phyloP scores from a whole-genome alignment of 2,888 invertebrate genomes.

The Heliconius aoede region DNA sequence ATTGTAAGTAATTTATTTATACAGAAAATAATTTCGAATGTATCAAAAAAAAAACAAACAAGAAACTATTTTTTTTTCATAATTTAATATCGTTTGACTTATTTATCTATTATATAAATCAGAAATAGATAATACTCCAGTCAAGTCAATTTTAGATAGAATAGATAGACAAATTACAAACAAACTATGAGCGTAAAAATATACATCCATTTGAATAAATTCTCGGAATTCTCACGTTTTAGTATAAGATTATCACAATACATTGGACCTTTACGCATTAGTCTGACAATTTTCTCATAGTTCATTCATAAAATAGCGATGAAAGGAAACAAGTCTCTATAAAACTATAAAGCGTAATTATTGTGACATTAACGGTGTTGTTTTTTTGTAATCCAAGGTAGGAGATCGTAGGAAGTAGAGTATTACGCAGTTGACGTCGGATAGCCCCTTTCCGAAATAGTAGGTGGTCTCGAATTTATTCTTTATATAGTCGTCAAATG shows the following conservation, averaged over 20 bases:
- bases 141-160: background rate
- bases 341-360: slow-evolving; percentile 59
- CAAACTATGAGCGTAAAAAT: slow-evolving; percentile 9
- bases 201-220: background rate
- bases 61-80: background rate
- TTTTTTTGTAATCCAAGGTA: slow-evolving; percentile 50
- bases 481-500: slow-evolving; percentile 48
- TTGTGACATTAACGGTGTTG: slow-evolving; percentile 65
- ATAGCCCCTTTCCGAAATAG: slow-evolving; percentile 69
- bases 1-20: background rate
- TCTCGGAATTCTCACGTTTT: slow-evolving; percentile 17
- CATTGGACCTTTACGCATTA: slow-evolving; percentile 10
- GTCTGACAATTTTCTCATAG: slow-evolving; percentile 62
- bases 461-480: slow-evolving; percentile 60
- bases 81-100: background rate
- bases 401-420: slow-evolving; percentile 54
- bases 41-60: no score
- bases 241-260: background rate
- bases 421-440: slow-evolving; percentile 57
- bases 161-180: background rate
- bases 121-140: no score
- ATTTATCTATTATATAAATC: no score
- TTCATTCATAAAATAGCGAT: slow-evolving; percentile 62
- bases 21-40: no score
- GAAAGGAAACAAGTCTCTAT: slow-evolving; percentile 47